Evolutionary conservation across 2,888 invertebrate genomes (phyloP), one percentile per base, ranked within the genome.

Genomic region (Ariolimax columbianus): DNA sequence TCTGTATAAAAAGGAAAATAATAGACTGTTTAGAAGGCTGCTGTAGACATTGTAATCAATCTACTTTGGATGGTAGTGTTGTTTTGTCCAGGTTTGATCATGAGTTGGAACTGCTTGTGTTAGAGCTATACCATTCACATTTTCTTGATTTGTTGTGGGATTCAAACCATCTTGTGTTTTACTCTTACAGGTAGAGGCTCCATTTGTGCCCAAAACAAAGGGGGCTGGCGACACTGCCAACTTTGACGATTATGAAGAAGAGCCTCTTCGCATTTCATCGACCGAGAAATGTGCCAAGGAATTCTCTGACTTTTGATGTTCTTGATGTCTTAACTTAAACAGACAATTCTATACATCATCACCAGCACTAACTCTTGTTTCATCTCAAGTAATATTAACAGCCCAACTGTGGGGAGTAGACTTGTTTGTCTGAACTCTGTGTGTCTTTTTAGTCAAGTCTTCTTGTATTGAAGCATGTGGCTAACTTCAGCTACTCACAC

Each of bases 171-270:
- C 55, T 19, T n/a, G 1, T 70, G 43, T 66, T 30, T 47, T 0
- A 0, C 36, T 55, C 14, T 77, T 83, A 6, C 92, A 96, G 96
- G 97, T 99, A 90, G 99, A 99, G 95, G 99, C 99, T 47, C 99
- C 99, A 68, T 99, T 99, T 95, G 97, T 99, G 95, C 99, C 99
- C 66, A 97, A 98, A 94, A 98, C 98, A 96, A 98, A 98, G 95
- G 99, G 99, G 86, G 98, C 98, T 30, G 99, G 99, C 47, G 99
- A 99, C 95, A 98, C 99, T 86, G 99, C 98, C 95, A 99, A 99
- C 95, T 99, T 99, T 94, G 99, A 99, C 94, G 99, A 99, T 94
- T 99, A 99, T 94, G 99, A 99, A 95, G 99, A 99, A 95, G 99
- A 99, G 95, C 97, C 98, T 89, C 96, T 99, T 92, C 97, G 99